These are phyloP conservation scores for Altica lythri DNA, from an alignment of 2,888 invertebrate species.

Conservation along the genomic window DNA sequence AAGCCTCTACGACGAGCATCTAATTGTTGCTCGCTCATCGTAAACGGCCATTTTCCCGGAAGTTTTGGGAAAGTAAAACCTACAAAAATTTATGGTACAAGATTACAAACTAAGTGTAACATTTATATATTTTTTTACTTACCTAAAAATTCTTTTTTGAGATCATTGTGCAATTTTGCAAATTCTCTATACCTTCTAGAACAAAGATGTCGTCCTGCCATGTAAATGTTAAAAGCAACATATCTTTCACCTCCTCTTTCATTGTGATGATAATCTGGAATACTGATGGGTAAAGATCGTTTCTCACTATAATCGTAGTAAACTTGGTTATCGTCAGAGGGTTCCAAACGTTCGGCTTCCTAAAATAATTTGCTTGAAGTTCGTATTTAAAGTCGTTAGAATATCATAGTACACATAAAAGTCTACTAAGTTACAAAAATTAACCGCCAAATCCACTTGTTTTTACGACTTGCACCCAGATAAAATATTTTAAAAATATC, in stretches of 20 bases:
- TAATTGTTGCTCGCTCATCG: constrained; percentile 94
- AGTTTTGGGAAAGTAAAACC: constrained; percentile 95
- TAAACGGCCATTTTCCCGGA: constrained; percentile 98
- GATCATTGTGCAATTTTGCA: constrained; percentile 81
- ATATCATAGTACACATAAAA: too few species aligned
- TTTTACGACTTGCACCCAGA: too few species aligned
- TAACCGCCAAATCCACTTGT: too few species aligned
- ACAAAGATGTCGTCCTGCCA: constrained; percentile 98
- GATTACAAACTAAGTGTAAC: background rate
- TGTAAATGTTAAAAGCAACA: constrained; percentile 97
- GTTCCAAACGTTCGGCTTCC: constrained; percentile 84
- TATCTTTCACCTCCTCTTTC: constrained; percentile 87
- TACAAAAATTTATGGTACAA: constrained; percentile 43
- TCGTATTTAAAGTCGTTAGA: too few species aligned
- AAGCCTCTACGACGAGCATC: constrained; percentile 92
- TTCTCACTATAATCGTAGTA: constrained; percentile 95
- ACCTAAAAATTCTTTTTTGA: constrained; percentile 93
- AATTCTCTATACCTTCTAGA: constrained; percentile 96
- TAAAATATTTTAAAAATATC: too few species aligned
- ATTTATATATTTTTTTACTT: constrained; percentile 25
- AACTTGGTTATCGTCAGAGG: constrained; percentile 79
- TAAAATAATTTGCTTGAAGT: too few species aligned
- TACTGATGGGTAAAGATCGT: constrained; percentile 82
- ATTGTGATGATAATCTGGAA: constrained; percentile 93
- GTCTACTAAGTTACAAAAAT: too few species aligned